phyloP scores from a whole-genome alignment of 2,113 vertebrate species.

The Eolophus roseicapilla region DNA sequence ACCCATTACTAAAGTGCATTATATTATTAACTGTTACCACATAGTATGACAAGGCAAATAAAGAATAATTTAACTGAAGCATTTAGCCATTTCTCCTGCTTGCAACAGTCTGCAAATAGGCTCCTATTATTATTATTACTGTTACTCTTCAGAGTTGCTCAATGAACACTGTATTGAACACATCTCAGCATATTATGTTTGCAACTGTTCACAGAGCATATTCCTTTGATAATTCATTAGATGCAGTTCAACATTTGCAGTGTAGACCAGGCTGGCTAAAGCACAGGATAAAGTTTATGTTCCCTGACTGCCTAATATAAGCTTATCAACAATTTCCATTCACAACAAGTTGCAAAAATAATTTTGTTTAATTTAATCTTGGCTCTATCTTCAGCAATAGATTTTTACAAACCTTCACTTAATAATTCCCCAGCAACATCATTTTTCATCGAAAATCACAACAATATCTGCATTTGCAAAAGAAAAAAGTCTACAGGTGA shows the following conservation, averaged over 20 bases:
- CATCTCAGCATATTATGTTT: constrained; percentile 5
- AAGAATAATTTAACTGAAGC: constrained; percentile 51
- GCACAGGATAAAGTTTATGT: constrained; percentile 22
- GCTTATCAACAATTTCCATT: constrained; percentile 6
- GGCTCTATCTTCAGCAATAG: not conserved
- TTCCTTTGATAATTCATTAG: constrained; percentile 22
- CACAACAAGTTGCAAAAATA: not conserved
- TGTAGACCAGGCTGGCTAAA: not conserved
- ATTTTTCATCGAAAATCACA: constrained; percentile 4
- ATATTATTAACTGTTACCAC: constrained; percentile 52
- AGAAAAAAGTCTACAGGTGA: not conserved
- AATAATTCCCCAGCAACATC: not conserved
- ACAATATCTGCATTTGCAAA: not conserved
- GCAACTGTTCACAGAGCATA: not conserved
- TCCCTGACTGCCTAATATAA: constrained; percentile 27
- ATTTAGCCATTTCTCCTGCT: constrained; percentile 53
- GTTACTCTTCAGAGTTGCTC: constrained; percentile 34
- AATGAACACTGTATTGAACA: not conserved
- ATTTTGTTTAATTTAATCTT: constrained; percentile 1
- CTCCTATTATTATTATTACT: constrained; percentile 49
- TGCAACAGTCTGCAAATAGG: constrained; percentile 49
- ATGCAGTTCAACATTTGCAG: not conserved
- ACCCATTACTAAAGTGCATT: constrained; percentile 49
- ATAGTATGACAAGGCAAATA: constrained; percentile 44
- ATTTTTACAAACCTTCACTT: constrained; percentile 1